Base-by-base conservation (phyloP, 2,113 vertebrate genomes). In the Lepus europaeus region DNA sequence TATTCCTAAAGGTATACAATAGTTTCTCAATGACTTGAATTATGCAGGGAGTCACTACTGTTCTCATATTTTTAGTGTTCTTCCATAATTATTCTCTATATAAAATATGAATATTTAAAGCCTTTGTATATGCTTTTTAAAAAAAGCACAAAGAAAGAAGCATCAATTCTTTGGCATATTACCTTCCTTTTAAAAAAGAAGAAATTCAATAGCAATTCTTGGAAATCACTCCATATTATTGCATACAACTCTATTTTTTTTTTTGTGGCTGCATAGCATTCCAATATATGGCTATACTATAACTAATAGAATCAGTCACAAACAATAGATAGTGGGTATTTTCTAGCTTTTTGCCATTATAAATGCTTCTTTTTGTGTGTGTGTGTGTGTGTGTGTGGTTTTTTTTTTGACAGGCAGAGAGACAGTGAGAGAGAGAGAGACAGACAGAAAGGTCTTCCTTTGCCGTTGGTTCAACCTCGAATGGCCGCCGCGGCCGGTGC, bases 91-190 rank as follows among this genome's bases (percentile, higher is more conserved):
- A 49, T 23, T 61, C 33, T 17, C 39, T 29, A 23, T 3, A 61
- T 9, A 80, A 3, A 80, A 61, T 36, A 64, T 45, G 45, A 45
- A 45, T 45, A 45, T 45, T 45, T 45, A 89, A 89, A 84, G 45
- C 2, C 33, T 66, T 39, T 4, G 1, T 14, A 1, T 72, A 13
- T 19, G 39, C 39, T 69, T 77, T 29, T 63, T 36, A n/a, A 79
- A 87, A 70, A 77, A 61, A 70, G n/a, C 56, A 53, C 19, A 93
- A 76, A 90, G 68, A 12, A 80, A 89, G 81, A 45, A 45, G 45
- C 11, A 93, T 19, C 61, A 69, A 87, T 25, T 36, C 45, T 4
- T 66, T 16, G 59, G 70, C 10, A 53, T 39, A 80, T 3, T 76
- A 22, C 9, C 14, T 33, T 51, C 17, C 17, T 64, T 76, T 83